These are phyloP conservation scores for Aelia acuminata DNA, from an alignment of 2,888 invertebrate genomes.

Conservation along the genomic window DNA sequence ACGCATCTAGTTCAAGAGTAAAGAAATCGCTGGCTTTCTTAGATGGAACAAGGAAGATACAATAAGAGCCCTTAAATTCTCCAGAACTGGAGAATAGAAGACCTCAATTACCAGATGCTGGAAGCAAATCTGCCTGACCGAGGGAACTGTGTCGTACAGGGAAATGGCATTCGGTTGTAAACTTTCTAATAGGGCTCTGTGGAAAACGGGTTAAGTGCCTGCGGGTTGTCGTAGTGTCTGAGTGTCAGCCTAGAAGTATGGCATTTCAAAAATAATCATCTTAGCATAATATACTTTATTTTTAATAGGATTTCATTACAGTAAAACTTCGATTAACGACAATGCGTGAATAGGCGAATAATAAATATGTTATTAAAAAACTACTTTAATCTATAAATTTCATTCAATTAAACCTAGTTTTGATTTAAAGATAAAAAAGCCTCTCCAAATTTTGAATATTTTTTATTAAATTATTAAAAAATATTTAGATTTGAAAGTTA, in stretches of 20 bases:
- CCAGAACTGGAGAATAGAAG: conserved; percentile 17
- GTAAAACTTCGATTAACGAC: too few species aligned
- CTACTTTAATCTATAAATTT: too few species aligned
- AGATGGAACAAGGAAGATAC: background rate
- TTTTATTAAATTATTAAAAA: too few species aligned
- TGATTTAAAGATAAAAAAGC: too few species aligned
- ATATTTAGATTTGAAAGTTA: too few species aligned
- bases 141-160: background rate
- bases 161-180: conserved; percentile 30
- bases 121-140: conserved; percentile 34
- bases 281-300: background rate
- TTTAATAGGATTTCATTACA: background rate
- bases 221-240: background rate
- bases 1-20: too few species aligned
- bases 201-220: conserved; percentile 27
- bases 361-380: too few species aligned
- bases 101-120: conserved; percentile 33
- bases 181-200: conserved; percentile 35
- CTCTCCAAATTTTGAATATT: too few species aligned
- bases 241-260: background rate
- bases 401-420: too few species aligned
- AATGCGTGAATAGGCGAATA: too few species aligned
- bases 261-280: background rate
- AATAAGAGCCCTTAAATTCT: background rate
- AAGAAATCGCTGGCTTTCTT: background rate